phyloP scores from a whole-genome alignment of 2,888 invertebrate species.

The Elmis aenea region DNA sequence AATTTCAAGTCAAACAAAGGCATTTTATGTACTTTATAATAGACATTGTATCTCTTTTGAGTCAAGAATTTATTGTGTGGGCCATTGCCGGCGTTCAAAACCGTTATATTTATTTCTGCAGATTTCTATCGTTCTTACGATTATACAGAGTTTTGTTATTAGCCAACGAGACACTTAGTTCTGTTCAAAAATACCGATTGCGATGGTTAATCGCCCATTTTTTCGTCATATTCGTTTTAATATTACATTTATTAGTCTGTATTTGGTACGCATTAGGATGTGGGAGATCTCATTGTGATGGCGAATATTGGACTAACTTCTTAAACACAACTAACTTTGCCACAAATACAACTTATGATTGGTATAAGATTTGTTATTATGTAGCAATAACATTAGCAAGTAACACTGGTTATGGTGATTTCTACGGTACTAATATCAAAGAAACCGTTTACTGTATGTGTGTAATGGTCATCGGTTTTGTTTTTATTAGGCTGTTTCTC shows the following conservation, averaged over 20 bases:
- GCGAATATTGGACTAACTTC: constrained; percentile 32
- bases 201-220: constrained; percentile 49
- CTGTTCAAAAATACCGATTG: constrained; percentile 51
- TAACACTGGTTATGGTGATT: constrained; percentile 24
- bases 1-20: constrained; percentile 4
- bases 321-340: background rate
- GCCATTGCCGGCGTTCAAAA: background rate
- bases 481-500: constrained; percentile 49
- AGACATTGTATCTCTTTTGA: constrained; percentile 6
- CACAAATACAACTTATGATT: constrained; percentile 34
- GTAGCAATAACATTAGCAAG: constrained; percentile 51
- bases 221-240: constrained; percentile 45
- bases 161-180: constrained; percentile 46
- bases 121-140: constrained; percentile 45
- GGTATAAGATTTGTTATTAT: constrained; percentile 49
- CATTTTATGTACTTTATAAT: too few relatives aligned
- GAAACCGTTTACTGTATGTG: constrained; percentile 8
- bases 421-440: constrained; percentile 2
- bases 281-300: constrained; percentile 41
- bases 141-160: constrained; percentile 48
- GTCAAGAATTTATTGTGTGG: constrained; percentile 4
- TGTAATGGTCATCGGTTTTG: constrained; percentile 40
- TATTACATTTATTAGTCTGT: constrained; percentile 51
- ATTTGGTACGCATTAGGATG: constrained; percentile 48
- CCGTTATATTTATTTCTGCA: background rate